Percentiles rank a stretch among this genome's conserved stretches.
Evolutionary conservation across 2,888 invertebrate species (phyloP).

Genomic region (Lasioglossum malachurum): DNA sequence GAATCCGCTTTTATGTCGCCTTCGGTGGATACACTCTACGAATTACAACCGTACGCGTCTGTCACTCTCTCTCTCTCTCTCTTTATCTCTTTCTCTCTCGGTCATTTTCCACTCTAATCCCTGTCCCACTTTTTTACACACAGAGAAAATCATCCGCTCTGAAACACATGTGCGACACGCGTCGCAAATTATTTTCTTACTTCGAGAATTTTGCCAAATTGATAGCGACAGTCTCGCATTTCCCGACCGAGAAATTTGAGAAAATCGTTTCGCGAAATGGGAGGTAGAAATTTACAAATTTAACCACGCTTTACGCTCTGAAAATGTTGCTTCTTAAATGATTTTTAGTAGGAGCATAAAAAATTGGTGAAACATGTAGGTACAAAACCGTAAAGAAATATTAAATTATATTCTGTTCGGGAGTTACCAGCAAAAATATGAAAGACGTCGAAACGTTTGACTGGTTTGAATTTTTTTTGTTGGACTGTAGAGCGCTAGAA

Average conservation of each 20-base stretch:
- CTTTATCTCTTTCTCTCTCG: background rate
- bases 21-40: conserved; percentile 29
- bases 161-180: background rate
- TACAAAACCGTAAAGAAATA: too few relatives aligned
- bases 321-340: too few relatives aligned
- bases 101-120: background rate
- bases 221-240: background rate
- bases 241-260: background rate
- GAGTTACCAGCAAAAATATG: background rate
- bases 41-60: conserved; percentile 27
- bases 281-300: background rate
- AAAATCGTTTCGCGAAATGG: background rate
- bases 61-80: background rate
- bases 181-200: conserved; percentile 5
- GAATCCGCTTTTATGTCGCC: conserved; percentile 53
- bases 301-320: too few relatives aligned
- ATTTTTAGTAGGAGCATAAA: too few relatives aligned
- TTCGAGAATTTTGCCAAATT: background rate
- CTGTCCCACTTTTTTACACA: background rate
- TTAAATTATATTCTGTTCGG: background rate
- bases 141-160: background rate
- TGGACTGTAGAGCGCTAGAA: background rate
- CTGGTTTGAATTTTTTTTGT: background rate
- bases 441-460: background rate
- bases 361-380: too few relatives aligned